These are phyloP conservation scores for Anguilla marmorata DNA, from an alignment of 2,797 vertebrate genomes.

Conservation along the genomic window DNA sequence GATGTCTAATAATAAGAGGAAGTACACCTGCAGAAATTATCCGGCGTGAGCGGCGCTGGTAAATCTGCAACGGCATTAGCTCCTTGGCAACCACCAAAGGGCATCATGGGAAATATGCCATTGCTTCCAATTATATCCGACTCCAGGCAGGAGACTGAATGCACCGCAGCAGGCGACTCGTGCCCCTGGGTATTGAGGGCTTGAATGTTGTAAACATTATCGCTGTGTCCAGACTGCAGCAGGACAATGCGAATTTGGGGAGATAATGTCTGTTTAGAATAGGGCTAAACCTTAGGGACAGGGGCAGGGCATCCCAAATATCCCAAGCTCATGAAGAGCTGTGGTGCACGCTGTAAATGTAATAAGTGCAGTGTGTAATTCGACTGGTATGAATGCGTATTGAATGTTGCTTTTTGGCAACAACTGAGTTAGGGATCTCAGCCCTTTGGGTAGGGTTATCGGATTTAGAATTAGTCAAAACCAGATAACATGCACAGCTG, in stretches of 20 bases:
- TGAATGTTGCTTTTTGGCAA: not conserved
- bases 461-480: too few species aligned
- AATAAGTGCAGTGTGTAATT: not conserved
- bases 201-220: not conserved
- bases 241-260: not conserved
- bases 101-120: conserved; percentile 27
- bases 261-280: not conserved
- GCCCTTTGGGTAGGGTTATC: too few species aligned
- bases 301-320: not conserved
- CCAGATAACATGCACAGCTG: too few species aligned
- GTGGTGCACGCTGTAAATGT: not conserved
- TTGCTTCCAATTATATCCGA: conserved; percentile 14
- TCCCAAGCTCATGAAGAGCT: not conserved
- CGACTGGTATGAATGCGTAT: too few species aligned
- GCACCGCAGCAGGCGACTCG: not conserved
- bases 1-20: not conserved
- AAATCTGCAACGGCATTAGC: conserved; percentile 16
- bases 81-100: conserved; percentile 33
- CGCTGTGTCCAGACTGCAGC: not conserved
- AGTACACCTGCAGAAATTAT: conserved; percentile 18
- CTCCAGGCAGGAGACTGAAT: conserved; percentile 18
- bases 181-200: not conserved
- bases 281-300: not conserved
- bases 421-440: not conserved
- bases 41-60: not conserved